These are phyloP conservation scores for Henricia sp. DNA, from an alignment of 53 echinoderm and acorn worm genomes.

Conservation along the genomic window DNA sequence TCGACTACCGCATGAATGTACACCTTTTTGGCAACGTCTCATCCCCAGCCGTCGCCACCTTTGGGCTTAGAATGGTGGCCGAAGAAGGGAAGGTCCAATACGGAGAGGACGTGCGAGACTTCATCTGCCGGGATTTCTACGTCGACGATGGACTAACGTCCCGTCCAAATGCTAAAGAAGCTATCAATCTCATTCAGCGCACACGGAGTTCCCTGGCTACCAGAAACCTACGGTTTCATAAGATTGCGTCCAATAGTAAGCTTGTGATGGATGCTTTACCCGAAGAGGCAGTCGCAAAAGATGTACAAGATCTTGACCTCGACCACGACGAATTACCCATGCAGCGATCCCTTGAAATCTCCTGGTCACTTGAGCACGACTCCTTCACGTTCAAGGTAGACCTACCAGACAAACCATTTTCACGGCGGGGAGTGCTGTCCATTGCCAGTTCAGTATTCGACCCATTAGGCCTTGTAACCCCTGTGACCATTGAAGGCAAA, in stretches of 20 bases:
- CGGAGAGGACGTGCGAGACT: neutral
- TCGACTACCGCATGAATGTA: conserved; percentile 59
- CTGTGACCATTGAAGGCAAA: too few species aligned
- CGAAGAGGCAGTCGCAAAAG: conserved; percentile 31
- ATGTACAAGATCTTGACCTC: conserved; percentile 35
- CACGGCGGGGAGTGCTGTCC: conserved; percentile 50
- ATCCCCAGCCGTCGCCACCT: conserved; percentile 72
- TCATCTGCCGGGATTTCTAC: conserved; percentile 63
- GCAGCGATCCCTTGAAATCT: conserved; percentile 33
- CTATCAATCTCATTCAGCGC: neutral
- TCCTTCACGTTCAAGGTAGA: conserved; percentile 24
- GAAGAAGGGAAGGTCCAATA: conserved; percentile 19
- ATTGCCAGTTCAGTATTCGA: conserved; percentile 20
- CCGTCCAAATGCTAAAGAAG: neutral
- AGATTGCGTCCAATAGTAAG: conserved; percentile 64
- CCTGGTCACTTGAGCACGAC: conserved; percentile 41
- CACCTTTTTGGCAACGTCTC: conserved; percentile 44
- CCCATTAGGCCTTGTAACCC: too few species aligned
- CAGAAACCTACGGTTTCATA: conserved; percentile 62
- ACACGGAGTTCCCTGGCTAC: conserved; percentile 26
- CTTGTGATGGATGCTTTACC: conserved; percentile 44
- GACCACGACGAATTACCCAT: neutral
- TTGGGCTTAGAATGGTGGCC: conserved; percentile 61
- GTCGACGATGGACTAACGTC: conserved; percentile 69
- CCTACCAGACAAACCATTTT: conserved; percentile 36